phyloP scores from a whole-genome alignment of 2,888 invertebrate species.

The Aelia acuminata region DNA sequence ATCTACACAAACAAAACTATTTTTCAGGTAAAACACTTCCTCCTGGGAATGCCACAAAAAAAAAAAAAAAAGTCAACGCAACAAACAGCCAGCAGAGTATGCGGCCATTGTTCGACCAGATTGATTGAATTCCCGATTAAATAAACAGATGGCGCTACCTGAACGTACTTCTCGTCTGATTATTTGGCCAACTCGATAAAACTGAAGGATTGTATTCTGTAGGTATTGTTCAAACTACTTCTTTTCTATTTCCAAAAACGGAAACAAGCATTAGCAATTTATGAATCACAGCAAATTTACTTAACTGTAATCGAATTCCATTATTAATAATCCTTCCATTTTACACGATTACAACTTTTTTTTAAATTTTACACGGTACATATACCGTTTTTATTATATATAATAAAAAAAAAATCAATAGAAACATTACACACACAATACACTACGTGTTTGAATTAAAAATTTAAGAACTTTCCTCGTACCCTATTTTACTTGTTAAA shows the following conservation, averaged over 20 bases:
- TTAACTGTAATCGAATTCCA: no score
- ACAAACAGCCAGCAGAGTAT: neutral
- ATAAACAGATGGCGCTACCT: neutral
- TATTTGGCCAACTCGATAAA: neutral
- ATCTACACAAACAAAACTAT: constrained; percentile 33
- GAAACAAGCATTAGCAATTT: no score
- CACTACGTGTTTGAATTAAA: no score
- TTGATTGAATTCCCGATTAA: constrained; percentile 3
- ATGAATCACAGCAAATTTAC: no score
- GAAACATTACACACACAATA: no score
- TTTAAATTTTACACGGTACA: no score
- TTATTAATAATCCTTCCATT: no score
- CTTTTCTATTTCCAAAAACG: neutral
- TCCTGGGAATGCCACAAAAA: constrained; percentile 40
- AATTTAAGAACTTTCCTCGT: no score
- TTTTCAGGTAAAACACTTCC: constrained; percentile 41
- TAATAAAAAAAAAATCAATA: no score
- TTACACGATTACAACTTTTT: no score
- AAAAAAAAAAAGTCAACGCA: constrained; percentile 7
- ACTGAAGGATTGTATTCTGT: neutral
- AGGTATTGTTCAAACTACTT: neutral
- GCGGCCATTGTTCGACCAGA: neutral
- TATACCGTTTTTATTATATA: no score
- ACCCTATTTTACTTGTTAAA: no score
- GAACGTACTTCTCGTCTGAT: neutral